A percentile compares a stretch with the other conserved stretches of the same genome.
phyloP scores from a whole-genome alignment of 2,888 invertebrate species.

The Leptinotarsa tumamoca region DNA sequence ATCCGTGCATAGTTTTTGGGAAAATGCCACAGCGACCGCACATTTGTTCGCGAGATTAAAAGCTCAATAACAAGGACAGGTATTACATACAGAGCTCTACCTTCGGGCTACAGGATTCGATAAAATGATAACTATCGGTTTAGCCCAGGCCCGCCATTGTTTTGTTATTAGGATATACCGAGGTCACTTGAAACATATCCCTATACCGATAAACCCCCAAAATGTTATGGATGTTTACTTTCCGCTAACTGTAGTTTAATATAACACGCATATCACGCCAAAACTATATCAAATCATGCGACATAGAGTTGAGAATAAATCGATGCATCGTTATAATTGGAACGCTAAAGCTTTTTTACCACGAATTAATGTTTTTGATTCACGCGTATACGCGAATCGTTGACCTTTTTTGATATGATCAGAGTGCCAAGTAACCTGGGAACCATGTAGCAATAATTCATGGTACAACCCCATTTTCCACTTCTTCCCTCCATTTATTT shows the following conservation, averaged over 20 bases:
- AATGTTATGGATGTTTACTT: background rate
- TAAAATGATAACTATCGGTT: conserved; percentile 12
- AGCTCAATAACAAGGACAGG: conserved; percentile 17
- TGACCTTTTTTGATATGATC: too few species aligned
- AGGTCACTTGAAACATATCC: background rate
- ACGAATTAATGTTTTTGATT: too few species aligned
- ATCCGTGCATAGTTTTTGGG: conserved; percentile 28
- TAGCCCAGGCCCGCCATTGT: background rate
- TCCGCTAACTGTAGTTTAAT: background rate
- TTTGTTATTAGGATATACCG: background rate
- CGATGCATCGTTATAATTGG: too few species aligned
- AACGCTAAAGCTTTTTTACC: too few species aligned
- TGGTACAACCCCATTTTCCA: too few species aligned
- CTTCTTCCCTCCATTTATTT: too few species aligned
- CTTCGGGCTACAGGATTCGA: conserved; percentile 7
- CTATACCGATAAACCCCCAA: background rate
- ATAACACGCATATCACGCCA: background rate
- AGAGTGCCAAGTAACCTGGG: too few species aligned
- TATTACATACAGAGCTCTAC: background rate
- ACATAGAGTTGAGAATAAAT: background rate
- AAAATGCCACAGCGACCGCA: conserved; percentile 16
- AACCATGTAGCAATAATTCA: too few species aligned
- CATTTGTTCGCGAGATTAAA: conserved; percentile 20
- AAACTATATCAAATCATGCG: conserved; percentile 1
- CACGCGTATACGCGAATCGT: too few species aligned